phyloP scores from a whole-genome alignment of 1,140 invertebrate species.

The Saccostrea glomerata region DNA sequence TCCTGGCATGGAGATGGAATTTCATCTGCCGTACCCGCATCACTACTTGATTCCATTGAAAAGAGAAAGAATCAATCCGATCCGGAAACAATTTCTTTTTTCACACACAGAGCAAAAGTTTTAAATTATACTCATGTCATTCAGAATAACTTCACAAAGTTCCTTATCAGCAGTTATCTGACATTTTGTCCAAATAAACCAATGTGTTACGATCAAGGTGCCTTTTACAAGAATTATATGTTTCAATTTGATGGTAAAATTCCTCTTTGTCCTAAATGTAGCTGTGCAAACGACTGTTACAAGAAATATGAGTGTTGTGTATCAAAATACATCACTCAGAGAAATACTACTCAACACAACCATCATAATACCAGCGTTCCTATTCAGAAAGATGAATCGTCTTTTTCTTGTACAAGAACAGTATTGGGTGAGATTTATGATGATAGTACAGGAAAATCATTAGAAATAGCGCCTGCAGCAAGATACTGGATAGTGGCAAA shows the following conservation, averaged over 20 bases:
- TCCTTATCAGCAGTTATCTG: not conserved
- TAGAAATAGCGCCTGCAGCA: not conserved
- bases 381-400: no score
- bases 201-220: not conserved
- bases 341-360: not conserved
- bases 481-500: not conserved
- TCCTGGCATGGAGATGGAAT: no score
- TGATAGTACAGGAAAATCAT: not conserved
- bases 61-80: no score
- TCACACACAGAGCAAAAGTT: not conserved
- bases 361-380: not conserved
- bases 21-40: no score
- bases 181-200: not conserved
- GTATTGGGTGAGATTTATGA: not conserved
- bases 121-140: not conserved
- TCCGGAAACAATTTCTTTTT: not conserved
- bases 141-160: not conserved
- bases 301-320: not conserved
- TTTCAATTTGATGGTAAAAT: no score
- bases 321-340: not conserved
- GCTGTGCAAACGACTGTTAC: not conserved
- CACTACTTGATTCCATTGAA: no score
- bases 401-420: not conserved
- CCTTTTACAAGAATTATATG: not conserved
- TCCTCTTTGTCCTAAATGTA: not conserved